Evolutionary conservation across 1,140 invertebrate genomes (phyloP), one percentile per base, ranked within the genome.

Genomic region (Caenorhabditis latens): DNA sequence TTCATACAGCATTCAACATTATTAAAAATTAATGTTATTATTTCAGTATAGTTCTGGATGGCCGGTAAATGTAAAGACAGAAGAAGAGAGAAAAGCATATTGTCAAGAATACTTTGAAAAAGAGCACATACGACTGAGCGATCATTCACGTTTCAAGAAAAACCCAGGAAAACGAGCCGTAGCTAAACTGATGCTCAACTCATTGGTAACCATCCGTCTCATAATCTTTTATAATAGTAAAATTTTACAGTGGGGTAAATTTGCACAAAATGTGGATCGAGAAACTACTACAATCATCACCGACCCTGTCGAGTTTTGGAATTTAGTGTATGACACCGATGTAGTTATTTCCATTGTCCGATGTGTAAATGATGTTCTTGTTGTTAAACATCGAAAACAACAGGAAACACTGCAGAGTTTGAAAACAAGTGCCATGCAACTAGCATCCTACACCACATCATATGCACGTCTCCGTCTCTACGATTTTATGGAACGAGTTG

Each of bases 31-130:
- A 13, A 50, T 50, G 6, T 50, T n/a, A 16, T n/a, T n/a, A 6
- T 58, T 58, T 58, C n/a, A 58, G 57, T 63, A 63, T 14, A 63
- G 58, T 32, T 63, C 58, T 14, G 58, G 58, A 40, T 63, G 58
- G 58, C 58, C 58, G 4, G 40, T 21, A 7, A 32, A 63, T 32
- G 58, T 63, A 0, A 63, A 40, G 0, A 63, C 58, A 7, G 58
- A 63, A 3, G 58, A 40, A 4, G 11, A 63, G 32, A 63, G 32
- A 14, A 21, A 24, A 4, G 6, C 6, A 2, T 63, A 32, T 7
- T 32, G 58, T 32, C 0, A 32, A 32, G 21, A 2, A 63, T 63
- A 63, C 9, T 63, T 6, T 9, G 58, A 63, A 2, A 63, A 63
- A 21, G 58, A 63, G 9, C n/a, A 32, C 0, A 63, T 63, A 0